Base-by-base conservation (phyloP, 2,113 vertebrate genomes). In the Origma solitaria region DNA sequence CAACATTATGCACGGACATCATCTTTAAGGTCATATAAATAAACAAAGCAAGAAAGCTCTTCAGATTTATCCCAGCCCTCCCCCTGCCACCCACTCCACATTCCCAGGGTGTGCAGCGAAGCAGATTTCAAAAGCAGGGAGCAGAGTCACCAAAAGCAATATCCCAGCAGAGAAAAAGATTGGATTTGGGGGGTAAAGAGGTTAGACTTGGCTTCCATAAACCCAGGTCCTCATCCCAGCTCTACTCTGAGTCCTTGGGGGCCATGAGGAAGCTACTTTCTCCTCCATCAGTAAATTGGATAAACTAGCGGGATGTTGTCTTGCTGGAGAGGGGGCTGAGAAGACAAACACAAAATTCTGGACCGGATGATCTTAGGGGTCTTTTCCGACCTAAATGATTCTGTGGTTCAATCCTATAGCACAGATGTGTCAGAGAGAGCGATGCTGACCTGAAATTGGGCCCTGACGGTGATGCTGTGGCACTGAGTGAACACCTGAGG, bases 11-110 rank as follows among this genome's bases (percentile, higher is more conserved):
- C 76, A 25, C 4, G 7, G 94, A 40, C 79, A 80, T 78, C 82
- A 68, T 90, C 90, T 92, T 90, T 96, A 90, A 96, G 94, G 90
- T 95, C 88, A 77, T 71, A 93, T 45, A 95, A 88, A 96, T 64
- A 96, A 96, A 86, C 92, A 95, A 92, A 92, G 15, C 69, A 86
- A 44, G 72, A 72, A 75, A 92, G 31, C 76, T 71, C 57, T 47
- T 78, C 56, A 10, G 38, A 35, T 42, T 69, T n/a, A 35, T 81
- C 82, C 71, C 58, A 5, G 31, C 64, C 45, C 38, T 92, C 38
- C 45, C 60, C 17, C 33, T 13, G 13, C 16, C n/a, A 25, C 75
- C 53, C 0, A 0, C 54, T 70, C 71, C 49, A 38, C 22, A 3
- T 38, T 96, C 35, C 47, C 64, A 64, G 56, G 47, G 23, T 31